Evolutionary conservation across 2,888 invertebrate genomes (phyloP), one percentile per base, ranked within the genome.

Genomic region (Agrochola macilenta): DNA sequence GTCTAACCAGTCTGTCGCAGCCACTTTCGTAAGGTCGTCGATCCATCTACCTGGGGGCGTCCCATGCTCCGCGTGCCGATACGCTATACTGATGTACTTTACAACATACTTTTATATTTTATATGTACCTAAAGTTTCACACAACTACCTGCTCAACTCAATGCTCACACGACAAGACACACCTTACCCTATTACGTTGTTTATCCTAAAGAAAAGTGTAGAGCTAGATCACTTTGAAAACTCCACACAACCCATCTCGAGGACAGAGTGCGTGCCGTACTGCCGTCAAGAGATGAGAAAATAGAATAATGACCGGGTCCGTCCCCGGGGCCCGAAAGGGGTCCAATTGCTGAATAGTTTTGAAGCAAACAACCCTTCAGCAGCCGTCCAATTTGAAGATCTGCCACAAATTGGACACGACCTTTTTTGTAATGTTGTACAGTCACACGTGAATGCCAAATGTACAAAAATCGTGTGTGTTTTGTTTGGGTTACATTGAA

Each of bases 271-370:
- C 83, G 78, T 78, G 77, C 66, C 81, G 69, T 83, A 79, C 78
- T 79, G 81, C 71, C 81, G 71, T 85, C 84, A 80, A 89, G 89
- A 89, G 89, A 90, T 90, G 79, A 87, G 86, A 85, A 90, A 90
- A 90, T 90, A 90, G 90, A 89, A 89, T 90, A 90, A 90, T 88
- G 87, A 87, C 78, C 76, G 78, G 74, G 63, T 54, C 61, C 54
- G 65, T 84, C 84, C 85, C 79, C 52, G 58, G 65, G 82, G 79
- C 78, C 54, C 74, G 71, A 72, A 75, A 87, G 89, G 88, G 85
- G 70, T 88, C 89, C 87, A 87, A 86, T 88, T 77, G 84, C 80
- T 79, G 89, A 88, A 88, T 90, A 90, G 90, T 90, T 90, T 89
- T 89, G 89, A 77, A 82, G 89, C 79, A 90, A 89, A 90, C 87